phyloP scores from a whole-genome alignment of 2,797 vertebrate genomes.

The Phoebastria nigripes region DNA sequence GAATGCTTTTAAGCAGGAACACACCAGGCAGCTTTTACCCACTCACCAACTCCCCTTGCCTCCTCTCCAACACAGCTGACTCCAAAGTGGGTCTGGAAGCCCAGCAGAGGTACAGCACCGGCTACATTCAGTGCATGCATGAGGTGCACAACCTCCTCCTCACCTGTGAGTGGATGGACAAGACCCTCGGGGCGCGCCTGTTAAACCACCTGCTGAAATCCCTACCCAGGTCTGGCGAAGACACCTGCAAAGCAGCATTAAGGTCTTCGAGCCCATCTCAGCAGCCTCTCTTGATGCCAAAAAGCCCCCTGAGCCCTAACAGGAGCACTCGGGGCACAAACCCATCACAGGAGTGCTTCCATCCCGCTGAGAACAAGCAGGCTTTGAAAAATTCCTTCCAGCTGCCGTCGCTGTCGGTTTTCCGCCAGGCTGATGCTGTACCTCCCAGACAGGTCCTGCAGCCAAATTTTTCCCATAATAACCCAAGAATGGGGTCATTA shows the following conservation, averaged over 20 bases:
- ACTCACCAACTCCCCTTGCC: background rate
- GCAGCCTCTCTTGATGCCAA: background rate
- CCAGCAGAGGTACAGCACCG: slow-evolving; percentile 88
- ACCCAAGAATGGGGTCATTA: slow-evolving; percentile 74
- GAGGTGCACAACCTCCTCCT: slow-evolving; percentile 89
- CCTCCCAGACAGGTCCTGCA: slow-evolving; percentile 57
- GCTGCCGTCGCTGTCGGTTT: background rate
- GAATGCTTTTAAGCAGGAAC: background rate
- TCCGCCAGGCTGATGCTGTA: background rate
- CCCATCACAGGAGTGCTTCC: background rate
- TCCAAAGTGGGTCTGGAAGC: slow-evolving; percentile 78
- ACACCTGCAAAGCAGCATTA: slow-evolving; percentile 30
- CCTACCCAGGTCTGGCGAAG: slow-evolving; percentile 77
- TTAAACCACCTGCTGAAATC: slow-evolving; percentile 87
- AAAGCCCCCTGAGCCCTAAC: background rate
- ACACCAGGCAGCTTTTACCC: accelerated
- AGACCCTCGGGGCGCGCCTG: slow-evolving; percentile 83
- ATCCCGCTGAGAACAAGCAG: slow-evolving; percentile 12
- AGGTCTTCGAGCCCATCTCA: slow-evolving; percentile 13
- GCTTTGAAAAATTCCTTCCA: slow-evolving; percentile 44
- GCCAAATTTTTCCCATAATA: slow-evolving; percentile 65
- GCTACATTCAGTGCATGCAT: slow-evolving; percentile 92
- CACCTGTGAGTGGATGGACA: slow-evolving; percentile 91
- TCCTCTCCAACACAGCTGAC: slow-evolving; percentile 58
- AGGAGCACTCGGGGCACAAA: background rate